Conservation (phyloP, 2,113 vertebrate species). For the Origma solitaria region DNA sequence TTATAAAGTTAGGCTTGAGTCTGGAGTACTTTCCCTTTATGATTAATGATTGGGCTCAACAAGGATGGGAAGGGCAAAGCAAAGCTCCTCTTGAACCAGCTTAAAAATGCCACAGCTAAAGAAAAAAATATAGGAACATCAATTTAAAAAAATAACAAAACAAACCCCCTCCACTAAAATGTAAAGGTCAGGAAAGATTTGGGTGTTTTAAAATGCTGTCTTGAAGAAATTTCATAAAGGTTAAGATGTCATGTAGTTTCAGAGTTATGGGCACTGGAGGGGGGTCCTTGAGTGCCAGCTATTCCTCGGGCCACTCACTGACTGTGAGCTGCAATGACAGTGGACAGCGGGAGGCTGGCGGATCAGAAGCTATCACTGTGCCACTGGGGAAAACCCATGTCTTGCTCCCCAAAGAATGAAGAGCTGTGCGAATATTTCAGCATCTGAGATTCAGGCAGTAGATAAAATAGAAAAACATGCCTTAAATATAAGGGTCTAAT, state of each 20-base stretch:
- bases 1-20: conserved; percentile 71
- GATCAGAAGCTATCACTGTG: conserved; percentile 66
- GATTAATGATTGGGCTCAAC: conserved; percentile 78
- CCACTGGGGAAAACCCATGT: conserved; percentile 57
- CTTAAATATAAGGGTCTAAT: conserved; percentile 10
- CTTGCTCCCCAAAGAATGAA: conserved; percentile 35
- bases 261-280: conserved; percentile 72
- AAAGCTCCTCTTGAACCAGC: conserved; percentile 73
- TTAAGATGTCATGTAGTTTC: conserved; percentile 85
- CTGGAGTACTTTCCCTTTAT: conserved; percentile 63
- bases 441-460: not conserved
- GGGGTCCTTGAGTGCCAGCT: conserved; percentile 69
- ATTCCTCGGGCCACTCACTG: conserved; percentile 73
- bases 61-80: conserved; percentile 68
- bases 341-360: conserved; percentile 77
- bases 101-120: conserved; percentile 79
- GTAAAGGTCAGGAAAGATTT: conserved; percentile 85
- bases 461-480: conserved; percentile 21
- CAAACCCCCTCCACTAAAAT: conserved; percentile 68
- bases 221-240: conserved; percentile 83
- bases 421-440: conserved; percentile 17
- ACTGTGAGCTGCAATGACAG: conserved; percentile 79
- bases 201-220: conserved; percentile 87
- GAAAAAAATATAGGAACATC: conserved; percentile 75
- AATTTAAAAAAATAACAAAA: conserved; percentile 73